phyloP scores from a whole-genome alignment of 1,140 invertebrate genomes.

The Drosophila tropicalis region DNA sequence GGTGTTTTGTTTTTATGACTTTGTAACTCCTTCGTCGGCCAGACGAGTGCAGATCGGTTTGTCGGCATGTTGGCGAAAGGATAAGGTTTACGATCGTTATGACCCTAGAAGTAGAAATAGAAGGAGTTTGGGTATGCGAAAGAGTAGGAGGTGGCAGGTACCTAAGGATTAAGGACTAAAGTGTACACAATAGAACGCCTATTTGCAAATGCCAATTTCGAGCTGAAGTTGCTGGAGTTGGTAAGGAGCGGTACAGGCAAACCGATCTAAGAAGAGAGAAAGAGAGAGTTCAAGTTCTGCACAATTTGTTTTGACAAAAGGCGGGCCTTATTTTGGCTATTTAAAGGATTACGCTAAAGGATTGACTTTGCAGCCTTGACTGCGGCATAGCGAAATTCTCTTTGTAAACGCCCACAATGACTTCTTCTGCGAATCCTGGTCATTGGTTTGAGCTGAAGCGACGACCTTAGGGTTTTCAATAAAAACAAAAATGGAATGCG shows the following conservation, averaged over 20 bases:
- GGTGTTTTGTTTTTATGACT: slow-evolving; percentile 83
- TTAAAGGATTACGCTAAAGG: slow-evolving; percentile 83
- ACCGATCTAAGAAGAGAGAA: background rate
- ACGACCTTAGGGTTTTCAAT: slow-evolving; percentile 53
- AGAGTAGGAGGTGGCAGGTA: slow-evolving; percentile 59
- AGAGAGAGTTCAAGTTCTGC: slow-evolving; percentile 49
- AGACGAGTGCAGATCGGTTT: slow-evolving; percentile 41
- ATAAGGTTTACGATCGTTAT: slow-evolving; percentile 73
- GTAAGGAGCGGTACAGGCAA: no score
- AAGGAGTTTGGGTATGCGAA: slow-evolving; percentile 33
- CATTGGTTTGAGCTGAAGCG: slow-evolving; percentile 66
- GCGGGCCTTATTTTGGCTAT: slow-evolving; percentile 81
- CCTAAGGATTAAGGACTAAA: slow-evolving; percentile 53
- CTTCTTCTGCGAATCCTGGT: slow-evolving; percentile 60
- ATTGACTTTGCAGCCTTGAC: slow-evolving; percentile 81
- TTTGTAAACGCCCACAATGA: slow-evolving; percentile 58
- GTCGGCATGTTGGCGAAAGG: slow-evolving; percentile 71
- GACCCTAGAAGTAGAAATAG: slow-evolving; percentile 29
- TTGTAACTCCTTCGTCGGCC: slow-evolving; percentile 76
- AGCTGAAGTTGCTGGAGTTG: slow-evolving; percentile 1
- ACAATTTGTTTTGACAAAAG: slow-evolving; percentile 76
- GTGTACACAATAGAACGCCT: slow-evolving; percentile 74
- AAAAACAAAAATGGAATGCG: slow-evolving; percentile 47
- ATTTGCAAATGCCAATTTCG: slow-evolving; percentile 70
- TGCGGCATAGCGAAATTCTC: slow-evolving; percentile 42